A percentile compares a stretch with the other conserved stretches of the same genome.
phyloP scores from a whole-genome alignment of 1,140 invertebrate genomes.

The Goniozus legneri region DNA sequence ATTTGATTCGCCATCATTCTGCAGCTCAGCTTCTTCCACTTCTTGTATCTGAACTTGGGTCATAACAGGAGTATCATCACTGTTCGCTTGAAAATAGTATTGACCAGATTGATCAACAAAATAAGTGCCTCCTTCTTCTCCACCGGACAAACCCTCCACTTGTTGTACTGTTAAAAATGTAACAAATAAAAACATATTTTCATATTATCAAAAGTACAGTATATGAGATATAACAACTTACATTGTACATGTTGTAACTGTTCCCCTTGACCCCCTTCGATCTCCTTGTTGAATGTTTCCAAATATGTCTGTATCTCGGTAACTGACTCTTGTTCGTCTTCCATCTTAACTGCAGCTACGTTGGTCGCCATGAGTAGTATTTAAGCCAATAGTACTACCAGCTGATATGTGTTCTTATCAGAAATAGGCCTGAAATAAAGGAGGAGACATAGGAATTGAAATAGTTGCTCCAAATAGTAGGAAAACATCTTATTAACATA shows the following conservation, averaged over 20 bases:
- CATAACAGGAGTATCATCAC: slow-evolving; percentile 63
- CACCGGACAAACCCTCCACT: slow-evolving; percentile 57
- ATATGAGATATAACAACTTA: slow-evolving; percentile 32
- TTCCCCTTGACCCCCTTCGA: slow-evolving; percentile 60
- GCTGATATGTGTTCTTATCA: neutral
- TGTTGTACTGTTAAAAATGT: slow-evolving; percentile 49
- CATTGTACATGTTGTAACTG: slow-evolving; percentile 56
- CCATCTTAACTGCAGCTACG: slow-evolving; percentile 47
- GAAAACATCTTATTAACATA: no score
- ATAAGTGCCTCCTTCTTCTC: slow-evolving; percentile 66
- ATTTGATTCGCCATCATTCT: slow-evolving; percentile 37
- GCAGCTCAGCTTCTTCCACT: slow-evolving; percentile 50
- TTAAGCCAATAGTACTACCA: slow-evolving; percentile 20
- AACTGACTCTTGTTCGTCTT: slow-evolving; percentile 55
- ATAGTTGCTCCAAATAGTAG: no score
- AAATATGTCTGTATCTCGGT: slow-evolving; percentile 80
- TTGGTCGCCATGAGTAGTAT: slow-evolving; percentile 45
- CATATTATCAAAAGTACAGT: slow-evolving; percentile 4
- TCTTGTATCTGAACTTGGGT: slow-evolving; percentile 57
- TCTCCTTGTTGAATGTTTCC: slow-evolving; percentile 82
- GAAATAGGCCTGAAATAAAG: neutral
- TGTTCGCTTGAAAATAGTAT: slow-evolving; percentile 71
- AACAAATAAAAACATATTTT: slow-evolving; percentile 12
- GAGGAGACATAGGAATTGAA: neutral
- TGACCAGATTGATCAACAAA: slow-evolving; percentile 75